Evolutionary conservation across 2,797 vertebrate genomes (phyloP).

Genomic region (Momotus momota): DNA sequence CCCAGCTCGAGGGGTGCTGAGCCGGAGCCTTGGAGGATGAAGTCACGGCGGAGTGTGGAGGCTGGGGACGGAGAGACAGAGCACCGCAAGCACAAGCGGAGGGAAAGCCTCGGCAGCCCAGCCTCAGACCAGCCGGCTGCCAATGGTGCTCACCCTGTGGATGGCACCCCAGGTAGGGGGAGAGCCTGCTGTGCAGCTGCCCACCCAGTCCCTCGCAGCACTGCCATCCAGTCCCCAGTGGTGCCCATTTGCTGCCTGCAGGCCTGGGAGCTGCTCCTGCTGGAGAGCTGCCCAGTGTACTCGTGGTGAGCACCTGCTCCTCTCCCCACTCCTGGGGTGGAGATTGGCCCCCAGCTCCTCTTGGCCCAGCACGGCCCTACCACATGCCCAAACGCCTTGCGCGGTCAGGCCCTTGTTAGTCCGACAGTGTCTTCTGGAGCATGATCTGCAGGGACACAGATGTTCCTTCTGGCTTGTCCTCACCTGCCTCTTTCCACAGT

Average conservation of each 20-base stretch:
- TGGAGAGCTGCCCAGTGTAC: not conserved
- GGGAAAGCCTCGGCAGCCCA: not conserved
- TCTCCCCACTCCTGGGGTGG: not conserved
- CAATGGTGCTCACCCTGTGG: not conserved
- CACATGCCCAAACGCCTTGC: not conserved
- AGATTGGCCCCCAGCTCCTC: not conserved
- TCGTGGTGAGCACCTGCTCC: not conserved
- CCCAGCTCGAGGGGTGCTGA: not conserved
- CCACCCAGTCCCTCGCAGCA: not conserved
- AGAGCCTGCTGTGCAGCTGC: rapidly evolving
- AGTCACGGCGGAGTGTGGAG: not conserved
- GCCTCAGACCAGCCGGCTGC: rapidly evolving
- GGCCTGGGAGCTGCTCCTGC: not conserved
- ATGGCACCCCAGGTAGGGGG: not conserved
- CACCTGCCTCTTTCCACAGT: not conserved
- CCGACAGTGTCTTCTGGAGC: not conserved
- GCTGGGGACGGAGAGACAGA: not conserved
- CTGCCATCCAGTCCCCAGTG: not conserved
- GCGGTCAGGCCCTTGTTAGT: not conserved
- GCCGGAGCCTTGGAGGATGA: not conserved
- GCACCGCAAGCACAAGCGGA: not conserved
- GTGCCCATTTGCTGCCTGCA: not conserved
- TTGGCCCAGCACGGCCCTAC: not conserved
- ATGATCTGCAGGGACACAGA: rapidly evolving
- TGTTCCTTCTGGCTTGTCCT: not conserved